phyloP scores from a whole-genome alignment of 2,113 vertebrate species.

The Psilopsiagon aurifrons region DNA sequence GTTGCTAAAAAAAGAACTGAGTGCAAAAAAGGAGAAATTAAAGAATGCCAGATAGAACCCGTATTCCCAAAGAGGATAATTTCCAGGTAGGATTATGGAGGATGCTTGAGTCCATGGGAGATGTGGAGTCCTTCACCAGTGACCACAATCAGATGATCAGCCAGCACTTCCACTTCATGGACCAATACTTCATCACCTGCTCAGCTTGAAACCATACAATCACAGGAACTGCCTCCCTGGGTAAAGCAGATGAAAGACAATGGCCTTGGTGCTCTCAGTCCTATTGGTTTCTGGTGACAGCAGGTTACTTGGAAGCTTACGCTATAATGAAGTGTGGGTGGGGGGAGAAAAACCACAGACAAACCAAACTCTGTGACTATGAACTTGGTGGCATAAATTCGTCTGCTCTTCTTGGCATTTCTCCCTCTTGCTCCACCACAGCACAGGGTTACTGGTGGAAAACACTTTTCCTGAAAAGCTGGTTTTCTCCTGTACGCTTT shows the following conservation, averaged over 20 bases:
- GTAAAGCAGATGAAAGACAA: background rate
- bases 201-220: background rate
- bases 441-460: background rate
- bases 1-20: background rate
- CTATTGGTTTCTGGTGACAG: background rate
- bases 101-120: background rate
- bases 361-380: background rate
- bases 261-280: background rate
- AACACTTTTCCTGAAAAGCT: constrained; percentile 10
- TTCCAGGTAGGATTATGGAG: background rate
- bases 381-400: background rate
- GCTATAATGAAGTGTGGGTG: background rate
- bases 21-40: background rate
- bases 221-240: background rate
- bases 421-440: background rate
- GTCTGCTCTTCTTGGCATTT: background rate
- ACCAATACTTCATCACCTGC: background rate
- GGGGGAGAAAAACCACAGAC: background rate
- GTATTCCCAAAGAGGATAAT: background rate
- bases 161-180: background rate
- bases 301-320: background rate
- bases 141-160: background rate
- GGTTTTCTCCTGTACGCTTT: background rate
- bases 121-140: background rate
- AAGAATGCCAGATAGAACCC: background rate